These are phyloP conservation scores for Alligator sinensis DNA, from an alignment of 2,113 vertebrate species.

Conservation along the genomic window DNA sequence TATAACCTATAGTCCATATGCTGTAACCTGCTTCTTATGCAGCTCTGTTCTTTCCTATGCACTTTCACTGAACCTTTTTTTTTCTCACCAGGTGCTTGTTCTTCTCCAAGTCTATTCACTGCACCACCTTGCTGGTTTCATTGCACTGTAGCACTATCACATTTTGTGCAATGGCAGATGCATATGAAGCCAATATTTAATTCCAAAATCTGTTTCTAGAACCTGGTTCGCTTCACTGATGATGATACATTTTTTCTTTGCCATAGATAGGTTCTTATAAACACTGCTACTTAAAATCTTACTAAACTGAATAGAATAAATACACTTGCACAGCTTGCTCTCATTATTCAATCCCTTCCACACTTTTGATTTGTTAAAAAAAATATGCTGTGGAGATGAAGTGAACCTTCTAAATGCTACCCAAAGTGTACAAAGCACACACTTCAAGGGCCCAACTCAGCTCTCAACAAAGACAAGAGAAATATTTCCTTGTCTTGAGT, in stretches of 20 bases:
- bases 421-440: background rate
- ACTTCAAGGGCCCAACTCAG: background rate
- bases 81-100: background rate
- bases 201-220: background rate
- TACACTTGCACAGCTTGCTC: background rate
- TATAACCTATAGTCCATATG: background rate
- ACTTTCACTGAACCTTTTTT: background rate
- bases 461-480: background rate
- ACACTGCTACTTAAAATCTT: background rate
- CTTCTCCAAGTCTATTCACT: background rate
- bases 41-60: background rate
- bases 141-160: no score
- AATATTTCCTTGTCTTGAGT: background rate
- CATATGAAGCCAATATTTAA: fast-evolving
- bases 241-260: background rate
- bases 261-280: background rate
- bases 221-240: background rate
- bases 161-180: background rate
- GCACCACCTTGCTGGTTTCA: no score
- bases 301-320: background rate
- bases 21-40: background rate
- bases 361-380: background rate
- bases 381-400: background rate
- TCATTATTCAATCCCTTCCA: background rate
- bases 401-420: background rate